phyloP scores from a whole-genome alignment of 1,140 invertebrate species.

The Drosophila sulfurigaster region DNA sequence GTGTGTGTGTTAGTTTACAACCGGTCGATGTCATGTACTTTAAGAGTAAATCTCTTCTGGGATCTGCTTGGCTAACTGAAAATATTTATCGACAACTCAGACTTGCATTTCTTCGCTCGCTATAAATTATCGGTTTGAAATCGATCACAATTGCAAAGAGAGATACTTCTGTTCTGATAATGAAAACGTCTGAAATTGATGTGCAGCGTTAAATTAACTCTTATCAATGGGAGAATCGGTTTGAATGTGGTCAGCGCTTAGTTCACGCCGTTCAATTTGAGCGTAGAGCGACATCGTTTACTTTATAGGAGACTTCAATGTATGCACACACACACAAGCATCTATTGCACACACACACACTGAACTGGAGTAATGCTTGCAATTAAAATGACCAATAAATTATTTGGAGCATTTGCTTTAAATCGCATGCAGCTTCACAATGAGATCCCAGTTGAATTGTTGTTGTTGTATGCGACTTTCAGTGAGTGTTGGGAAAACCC shows the following conservation, averaged over 20 bases:
- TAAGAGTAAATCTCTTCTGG: constrained; percentile 24
- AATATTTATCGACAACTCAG: constrained; percentile 21
- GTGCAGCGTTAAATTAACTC: not conserved
- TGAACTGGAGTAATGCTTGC: constrained; percentile 18
- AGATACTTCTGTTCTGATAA: not conserved
- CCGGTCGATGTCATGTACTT: constrained; percentile 55
- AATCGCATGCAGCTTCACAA: constrained; percentile 20
- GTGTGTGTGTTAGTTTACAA: constrained; percentile 54
- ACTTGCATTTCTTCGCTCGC: not conserved
- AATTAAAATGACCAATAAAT: constrained; percentile 38
- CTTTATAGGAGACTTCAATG: constrained; percentile 46
- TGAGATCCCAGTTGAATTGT: constrained; percentile 6
- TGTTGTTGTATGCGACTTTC: not conserved
- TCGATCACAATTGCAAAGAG: not conserved
- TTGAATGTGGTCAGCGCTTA: not conserved
- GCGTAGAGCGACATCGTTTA: constrained; percentile 16
- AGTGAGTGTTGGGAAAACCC: constrained; percentile 2
- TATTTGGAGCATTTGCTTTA: constrained; percentile 10
- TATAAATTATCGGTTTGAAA: not conserved
- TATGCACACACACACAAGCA: constrained; percentile 20
- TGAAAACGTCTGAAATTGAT: not conserved
- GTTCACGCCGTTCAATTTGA: not conserved
- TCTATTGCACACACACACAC: not conserved
- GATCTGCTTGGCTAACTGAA: constrained; percentile 24
- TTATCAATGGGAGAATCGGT: constrained; percentile 5